Evolutionary conservation across 2,797 vertebrate genomes (phyloP), one percentile per base, ranked within the genome.

Genomic region (Esox masquinongy): DNA sequence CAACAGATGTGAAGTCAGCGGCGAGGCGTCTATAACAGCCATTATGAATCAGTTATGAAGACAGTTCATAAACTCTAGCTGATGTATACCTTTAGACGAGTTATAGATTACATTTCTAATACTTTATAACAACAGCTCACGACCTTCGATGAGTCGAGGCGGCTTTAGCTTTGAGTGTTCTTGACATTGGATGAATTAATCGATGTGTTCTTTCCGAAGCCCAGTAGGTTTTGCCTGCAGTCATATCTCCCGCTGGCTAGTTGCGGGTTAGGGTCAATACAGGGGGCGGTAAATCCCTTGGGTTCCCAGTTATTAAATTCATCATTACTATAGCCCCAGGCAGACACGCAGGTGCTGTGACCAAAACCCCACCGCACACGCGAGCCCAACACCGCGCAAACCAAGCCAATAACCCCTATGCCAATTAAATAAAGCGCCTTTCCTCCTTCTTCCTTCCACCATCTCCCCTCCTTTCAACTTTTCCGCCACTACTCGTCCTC

Each of bases 361-460:
- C 17, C 29, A 53, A 77, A 83, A 88, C 90, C 91, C 39, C 22
- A 22, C 36, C 17, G 12, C 68, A 16, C 29, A 15, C 66, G 26
- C 66, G 19, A 43, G 5, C 64, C 64, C 64, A 19, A 91, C 91
- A 88, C 24, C n/a, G 11, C 59, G 90, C 90, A 91, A 92, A 92
- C 93, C 92, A 93, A 94, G 94, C 93, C 94, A 93, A 95, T 95
- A 95, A 95, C 94, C 43, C 36, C 91, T 94, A 93, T 94, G 94
- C 94, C 94, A 94, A 94, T 92, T 92, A 94, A 95, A 95, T 94
- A 95, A 94, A 94, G 94, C 94, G 94, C 95, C 93, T 26, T 36
- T n/a, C 19, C 71, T 43, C 31, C 24, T 71, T 8, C 39, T 74
- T 68, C 72, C 74, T 59, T 22, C 67, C 39, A 17, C 74, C 68